Evolutionary conservation across 1,140 invertebrate species (phyloP).

Genomic region (Cataglyphis hispanica): DNA sequence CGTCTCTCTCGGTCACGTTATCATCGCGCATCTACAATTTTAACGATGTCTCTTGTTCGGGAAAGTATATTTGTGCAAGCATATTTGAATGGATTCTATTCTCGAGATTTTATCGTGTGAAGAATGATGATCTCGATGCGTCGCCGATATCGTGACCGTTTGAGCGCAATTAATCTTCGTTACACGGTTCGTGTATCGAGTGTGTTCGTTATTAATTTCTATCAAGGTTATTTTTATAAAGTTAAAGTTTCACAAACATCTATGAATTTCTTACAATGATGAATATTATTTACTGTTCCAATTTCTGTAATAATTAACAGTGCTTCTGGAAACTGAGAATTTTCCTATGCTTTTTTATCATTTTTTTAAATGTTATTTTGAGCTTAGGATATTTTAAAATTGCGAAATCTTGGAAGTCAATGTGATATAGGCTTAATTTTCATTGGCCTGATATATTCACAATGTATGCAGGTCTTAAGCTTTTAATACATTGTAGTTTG

Average conservation of each 20-base stretch:
- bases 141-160: not conserved
- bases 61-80: not conserved
- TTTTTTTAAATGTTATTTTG: not conserved
- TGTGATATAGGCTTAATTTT: conserved; percentile 26
- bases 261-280: conserved; percentile 1
- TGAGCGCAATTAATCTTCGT: conserved; percentile 41
- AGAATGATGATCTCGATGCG: not conserved
- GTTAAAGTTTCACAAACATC: not conserved
- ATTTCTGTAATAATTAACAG: not conserved
- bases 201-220: conserved; percentile 20
- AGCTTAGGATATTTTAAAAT: not conserved
- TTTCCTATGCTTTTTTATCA: not conserved
- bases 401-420: conserved; percentile 6
- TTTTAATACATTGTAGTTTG: conserved; percentile 58
- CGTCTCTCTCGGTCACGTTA: not conserved
- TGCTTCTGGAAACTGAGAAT: not conserved
- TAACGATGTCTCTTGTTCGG: conserved; percentile 5
- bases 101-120: not conserved
- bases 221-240: conserved; percentile 25
- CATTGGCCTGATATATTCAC: conserved; percentile 47
- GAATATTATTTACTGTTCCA: not conserved
- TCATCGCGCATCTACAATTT: conserved; percentile 18
- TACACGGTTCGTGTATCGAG: conserved; percentile 13
- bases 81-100: not conserved
- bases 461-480: conserved; percentile 45